Percentiles rank a stretch among this genome's conserved stretches.
These are phyloP conservation scores for Madoqua kirkii DNA, from an alignment of 2,113 vertebrate genomes.

Conservation along the genomic window DNA sequence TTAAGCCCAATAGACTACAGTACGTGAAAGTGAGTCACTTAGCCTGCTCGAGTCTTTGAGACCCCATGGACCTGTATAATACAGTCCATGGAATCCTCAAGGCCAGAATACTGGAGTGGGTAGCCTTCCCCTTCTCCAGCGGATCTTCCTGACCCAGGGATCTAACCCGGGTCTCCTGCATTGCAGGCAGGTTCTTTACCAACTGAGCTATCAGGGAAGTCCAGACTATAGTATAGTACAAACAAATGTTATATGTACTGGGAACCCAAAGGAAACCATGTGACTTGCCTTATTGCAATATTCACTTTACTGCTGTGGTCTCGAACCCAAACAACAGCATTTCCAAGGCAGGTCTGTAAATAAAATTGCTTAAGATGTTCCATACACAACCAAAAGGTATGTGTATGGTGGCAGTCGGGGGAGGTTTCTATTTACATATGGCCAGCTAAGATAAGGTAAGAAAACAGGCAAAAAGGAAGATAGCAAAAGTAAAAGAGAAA, in stretches of 20 bases:
- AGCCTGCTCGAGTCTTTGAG: not conserved
- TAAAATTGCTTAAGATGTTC: not conserved
- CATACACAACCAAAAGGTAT: not conserved
- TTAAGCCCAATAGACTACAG: not conserved
- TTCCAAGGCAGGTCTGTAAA: not conserved
- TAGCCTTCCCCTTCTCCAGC: not conserved
- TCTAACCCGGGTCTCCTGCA: not conserved
- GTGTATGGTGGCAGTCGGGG: accelerated
- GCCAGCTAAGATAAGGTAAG: not conserved
- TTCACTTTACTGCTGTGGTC: not conserved
- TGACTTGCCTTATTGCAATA: not conserved
- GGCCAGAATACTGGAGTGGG: not conserved
- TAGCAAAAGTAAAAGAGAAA: not conserved
- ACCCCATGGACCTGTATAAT: not conserved
- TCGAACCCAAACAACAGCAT: not conserved
- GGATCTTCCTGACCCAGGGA: not conserved
- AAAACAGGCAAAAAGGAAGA: not conserved
- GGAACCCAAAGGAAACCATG: not conserved
- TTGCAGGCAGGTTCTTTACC: not conserved
- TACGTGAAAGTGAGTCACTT: not conserved
- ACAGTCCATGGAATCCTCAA: not conserved
- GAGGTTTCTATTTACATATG: not conserved
- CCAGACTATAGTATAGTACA: not conserved
- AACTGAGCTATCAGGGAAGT: not conserved
- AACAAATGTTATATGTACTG: not conserved